Base-by-base conservation (phyloP, 2,797 vertebrate genomes). In the Dermochelys coriacea region DNA sequence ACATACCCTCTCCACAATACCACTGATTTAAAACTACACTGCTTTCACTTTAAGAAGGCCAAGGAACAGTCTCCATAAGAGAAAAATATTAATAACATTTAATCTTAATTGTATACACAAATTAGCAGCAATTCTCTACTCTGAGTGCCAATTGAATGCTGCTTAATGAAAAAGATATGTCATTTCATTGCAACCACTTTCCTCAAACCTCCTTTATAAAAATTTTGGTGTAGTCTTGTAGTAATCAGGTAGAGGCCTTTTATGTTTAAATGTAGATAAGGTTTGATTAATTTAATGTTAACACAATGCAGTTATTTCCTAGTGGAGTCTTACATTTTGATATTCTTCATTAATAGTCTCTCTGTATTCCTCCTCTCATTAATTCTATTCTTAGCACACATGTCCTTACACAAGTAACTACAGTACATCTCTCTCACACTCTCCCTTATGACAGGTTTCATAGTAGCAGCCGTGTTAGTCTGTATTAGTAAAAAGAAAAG, bases 311-410 rank as follows among this genome's bases (percentile, higher is more conserved):
- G 88, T 94, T 85, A 10, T 92, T 97, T 98, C 95, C 97, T 96
- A 2, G 80, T 94, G 90, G 93, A 93, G 98, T 97, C 95, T 98
- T 97, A 86, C 96, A 96, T 93, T 90, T 95, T 97, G 97, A 90
- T 95, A 95, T 86, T 91, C 71, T 97, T 97, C 95, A 51, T 98
- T 98, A 97, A 92, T 86, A 94, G 94, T 85, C 91, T 85, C 91
- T 93, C 95, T 93, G 92, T 95, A 89, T 97, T 96, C 94, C 92
- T 97, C 79, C 93, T 95, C 95, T 97, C 95, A 77, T 98, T 97
- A 98, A 96, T 97, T 97, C 96, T 95, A 80, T 94, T 93, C 91
- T 96, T 94, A 94, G 93, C 86, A 80, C 88, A 91, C 88, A 78
- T 81, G 54, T 92, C 77, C 90, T 97, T 89, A 84, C 86, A 96